Evolutionary conservation across 2,888 invertebrate genomes (phyloP), one percentile per base, ranked within the genome.

Genomic region (Oxyscelio sp.): DNA sequence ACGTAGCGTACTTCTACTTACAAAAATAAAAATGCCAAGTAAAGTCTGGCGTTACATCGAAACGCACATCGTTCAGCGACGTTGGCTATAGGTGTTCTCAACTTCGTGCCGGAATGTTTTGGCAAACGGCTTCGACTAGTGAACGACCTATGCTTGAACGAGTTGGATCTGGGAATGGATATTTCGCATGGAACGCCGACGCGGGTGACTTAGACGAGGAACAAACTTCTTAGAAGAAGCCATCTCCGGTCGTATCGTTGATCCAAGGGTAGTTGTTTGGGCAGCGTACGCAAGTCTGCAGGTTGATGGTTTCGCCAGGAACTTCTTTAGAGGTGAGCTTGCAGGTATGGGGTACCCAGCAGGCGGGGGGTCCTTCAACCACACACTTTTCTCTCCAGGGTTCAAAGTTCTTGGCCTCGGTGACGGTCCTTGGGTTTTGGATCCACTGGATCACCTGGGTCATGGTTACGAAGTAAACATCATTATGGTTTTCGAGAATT

Each of bases 381-480:
- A 96, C 95, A 92, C 98, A 98, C 96, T 97, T 98, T 95, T 98
- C 98, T 96, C 97, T 97, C 98, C 98, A 98, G 59, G 98, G 97
- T 94, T 98, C 98, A 94, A 98, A 98, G 95, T 97, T 98, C 95
- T 98, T 98, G 63, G 97, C 97, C 94, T 98, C 98, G 74, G 96
- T 95, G 88, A 97, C 93, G 13, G 98, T 98, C 82, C 97, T 96
- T 54, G 98, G 98, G 93, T 98, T 98, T 93, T 98, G 98, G 92
- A 98, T 98, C 98, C 98, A 98, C 93, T 98, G 98, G 89, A 98
- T 98, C 6, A 98, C 98, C 94, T 98, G 98, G n/a, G 98, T 98
- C 98, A 98, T 98, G 80, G 98, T 98, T 15, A 98, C 97, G 94
- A 98, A 98, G 95, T 98, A 98, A 9, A 98, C 98, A 92, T 98